Evolutionary conservation across 2,797 vertebrate genomes (phyloP), one percentile per base, ranked within the genome.

Genomic region (Poecilia wingei): DNA sequence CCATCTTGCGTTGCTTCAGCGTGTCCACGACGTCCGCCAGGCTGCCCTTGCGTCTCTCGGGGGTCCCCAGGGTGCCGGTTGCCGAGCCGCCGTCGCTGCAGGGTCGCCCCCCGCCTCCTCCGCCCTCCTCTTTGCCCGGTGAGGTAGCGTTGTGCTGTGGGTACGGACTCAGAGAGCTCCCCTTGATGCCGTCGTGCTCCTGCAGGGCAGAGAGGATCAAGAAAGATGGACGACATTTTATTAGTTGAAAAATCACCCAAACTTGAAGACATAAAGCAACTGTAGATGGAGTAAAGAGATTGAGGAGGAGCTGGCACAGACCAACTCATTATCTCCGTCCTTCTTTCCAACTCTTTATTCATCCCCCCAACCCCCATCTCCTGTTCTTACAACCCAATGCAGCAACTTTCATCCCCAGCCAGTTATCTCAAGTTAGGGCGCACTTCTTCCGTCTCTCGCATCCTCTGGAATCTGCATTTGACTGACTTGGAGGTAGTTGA

Each of bases 1-100:
- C 98, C 98, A 99, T 99, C 94, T 99, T 99, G 86, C 98, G 96
- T 82, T 99, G 98, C 88, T 99, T 99, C 93, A 99, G 96, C 76
- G 98, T 97, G 96, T 99, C 98, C 86, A 99, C 98, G 59, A 99
- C 98, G 20, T 99, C 98, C 0, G 98, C 98, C 84, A 99, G 94
- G 95, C 98, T 99, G 91, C 98, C 98, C 94, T 99, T 99, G 90
- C 98, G 98, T 72, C 98, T 94, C 88, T 99, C 98, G 0, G 98
- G 98, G 41, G 98, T 99, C 28, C 98, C 98, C 86, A 98, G 94
- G 73, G 96, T 49, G n/a, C 93, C 95, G 0, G 96, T 79, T 80
- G 95, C 94, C 0, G 95, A 95, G 92, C 97, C 94, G 14, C 96
- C 95, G 51, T 98, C 98, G 16, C 96, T 95, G 83, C 96, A 96